These are phyloP conservation scores for Euplexia lucipara DNA, from an alignment of 2,888 invertebrate species.

Conservation along the genomic window DNA sequence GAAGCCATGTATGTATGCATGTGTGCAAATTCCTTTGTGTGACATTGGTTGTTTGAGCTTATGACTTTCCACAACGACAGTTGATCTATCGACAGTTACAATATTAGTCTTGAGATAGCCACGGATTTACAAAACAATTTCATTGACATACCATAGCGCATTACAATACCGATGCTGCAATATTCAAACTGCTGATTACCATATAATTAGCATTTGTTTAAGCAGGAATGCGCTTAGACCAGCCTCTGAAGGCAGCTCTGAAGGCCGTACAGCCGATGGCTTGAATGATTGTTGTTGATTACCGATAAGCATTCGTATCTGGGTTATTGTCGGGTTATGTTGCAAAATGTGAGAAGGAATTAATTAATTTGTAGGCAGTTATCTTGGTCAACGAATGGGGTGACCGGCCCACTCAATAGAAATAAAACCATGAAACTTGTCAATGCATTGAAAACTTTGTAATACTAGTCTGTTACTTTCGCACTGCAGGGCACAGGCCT, in stretches of 20 bases:
- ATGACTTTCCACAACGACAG: too few species aligned
- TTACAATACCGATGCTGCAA: slow-evolving; percentile 59
- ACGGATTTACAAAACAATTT: slow-evolving; percentile 38
- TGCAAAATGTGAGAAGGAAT: slow-evolving; percentile 54
- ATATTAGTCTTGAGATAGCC: too few species aligned
- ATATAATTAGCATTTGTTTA: slow-evolving; percentile 72
- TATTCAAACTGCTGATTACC: slow-evolving; percentile 63
- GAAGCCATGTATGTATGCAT: too few species aligned
- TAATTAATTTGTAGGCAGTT: slow-evolving; percentile 42
- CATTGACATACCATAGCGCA: slow-evolving; percentile 57
- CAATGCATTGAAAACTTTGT: background rate
- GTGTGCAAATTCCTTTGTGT: too few species aligned
- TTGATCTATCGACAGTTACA: too few species aligned
- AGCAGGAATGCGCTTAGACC: slow-evolving; percentile 63
- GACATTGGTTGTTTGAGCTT: too few species aligned
- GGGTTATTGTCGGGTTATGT: slow-evolving; percentile 44
- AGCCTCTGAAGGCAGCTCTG: slow-evolving; percentile 64
- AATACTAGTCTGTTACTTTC: background rate
- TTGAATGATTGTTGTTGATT: slow-evolving; percentile 64
- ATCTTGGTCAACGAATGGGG: slow-evolving; percentile 14
- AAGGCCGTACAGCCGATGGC: slow-evolving; percentile 63
- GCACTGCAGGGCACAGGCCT: too few species aligned
- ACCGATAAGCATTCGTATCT: slow-evolving; percentile 56
- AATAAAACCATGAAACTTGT: slow-evolving; percentile 3
- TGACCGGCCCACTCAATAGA: slow-evolving; percentile 6